phyloP scores from a whole-genome alignment of 2,113 vertebrate species.

The Thomomys bottae region DNA sequence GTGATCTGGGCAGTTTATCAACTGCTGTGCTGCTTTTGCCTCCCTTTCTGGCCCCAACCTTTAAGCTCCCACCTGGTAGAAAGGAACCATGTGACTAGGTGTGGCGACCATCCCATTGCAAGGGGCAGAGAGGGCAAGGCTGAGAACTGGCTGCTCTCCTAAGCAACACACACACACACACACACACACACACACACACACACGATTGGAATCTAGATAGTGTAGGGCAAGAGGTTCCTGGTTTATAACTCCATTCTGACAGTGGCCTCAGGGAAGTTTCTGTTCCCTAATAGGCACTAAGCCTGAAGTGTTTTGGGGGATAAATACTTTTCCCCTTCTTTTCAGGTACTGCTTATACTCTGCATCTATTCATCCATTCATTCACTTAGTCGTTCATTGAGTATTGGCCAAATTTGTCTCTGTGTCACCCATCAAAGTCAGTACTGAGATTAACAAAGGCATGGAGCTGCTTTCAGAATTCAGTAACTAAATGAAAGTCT shows the following conservation, averaged over 20 bases:
- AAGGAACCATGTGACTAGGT: not conserved
- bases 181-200: no score
- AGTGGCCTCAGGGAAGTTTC: not conserved
- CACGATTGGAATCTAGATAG: not conserved
- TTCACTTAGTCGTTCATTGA: not conserved
- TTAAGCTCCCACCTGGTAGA: not conserved
- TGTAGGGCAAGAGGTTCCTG: not conserved
- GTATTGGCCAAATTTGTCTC: not conserved
- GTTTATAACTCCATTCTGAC: not conserved
- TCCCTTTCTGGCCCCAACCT: not conserved
- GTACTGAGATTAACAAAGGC: not conserved
- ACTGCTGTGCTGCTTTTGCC: not conserved
- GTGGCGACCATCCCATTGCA: not conserved
- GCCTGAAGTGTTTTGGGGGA: not conserved
- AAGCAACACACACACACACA: not conserved
- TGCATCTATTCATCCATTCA: not conserved
- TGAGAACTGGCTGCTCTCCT: not conserved
- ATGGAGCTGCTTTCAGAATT: not conserved
- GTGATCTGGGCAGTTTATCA: not conserved
- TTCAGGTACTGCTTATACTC: not conserved
- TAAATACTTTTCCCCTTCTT: not conserved
- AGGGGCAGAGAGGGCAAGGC: not conserved
- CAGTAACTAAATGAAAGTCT: no score
- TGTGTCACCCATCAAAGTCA: not conserved
- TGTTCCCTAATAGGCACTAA: not conserved